These are phyloP conservation scores for Melangyna quadrimaculata DNA, from an alignment of 2,888 invertebrate genomes.

Conservation along the genomic window DNA sequence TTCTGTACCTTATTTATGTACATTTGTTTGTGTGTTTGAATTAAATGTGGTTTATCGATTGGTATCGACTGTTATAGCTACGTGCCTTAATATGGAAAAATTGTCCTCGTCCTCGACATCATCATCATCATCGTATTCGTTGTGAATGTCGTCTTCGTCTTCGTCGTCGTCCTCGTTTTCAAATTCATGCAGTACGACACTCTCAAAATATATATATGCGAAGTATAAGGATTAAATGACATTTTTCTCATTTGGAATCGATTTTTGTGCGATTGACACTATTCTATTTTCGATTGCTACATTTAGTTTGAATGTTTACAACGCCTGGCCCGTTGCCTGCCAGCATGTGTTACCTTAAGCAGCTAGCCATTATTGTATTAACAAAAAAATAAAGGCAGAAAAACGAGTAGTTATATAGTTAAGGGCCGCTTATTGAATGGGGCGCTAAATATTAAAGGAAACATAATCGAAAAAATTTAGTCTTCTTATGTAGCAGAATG, in stretches of 20 bases:
- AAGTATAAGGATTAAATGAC: slow-evolving; percentile 61
- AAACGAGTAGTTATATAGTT: neutral
- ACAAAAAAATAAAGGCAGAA: neutral
- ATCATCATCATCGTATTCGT: slow-evolving; percentile 54
- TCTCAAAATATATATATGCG: neutral
- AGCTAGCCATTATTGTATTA: neutral
- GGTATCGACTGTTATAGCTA: slow-evolving; percentile 47
- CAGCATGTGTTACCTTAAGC: slow-evolving; percentile 22
- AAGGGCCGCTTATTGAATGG: neutral
- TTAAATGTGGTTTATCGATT: slow-evolving; percentile 64
- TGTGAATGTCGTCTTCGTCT: slow-evolving; percentile 21
- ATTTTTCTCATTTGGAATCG: slow-evolving; percentile 68
- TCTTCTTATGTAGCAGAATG: too few species aligned
- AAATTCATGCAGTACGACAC: slow-evolving; percentile 11
- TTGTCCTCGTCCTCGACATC: slow-evolving; percentile 55
- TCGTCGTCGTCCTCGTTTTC: slow-evolving; percentile 28
- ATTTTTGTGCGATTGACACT: slow-evolving; percentile 68
- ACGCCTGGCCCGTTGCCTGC: slow-evolving; percentile 9
- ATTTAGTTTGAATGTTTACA: slow-evolving; percentile 62
- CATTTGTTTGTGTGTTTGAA: slow-evolving; percentile 48
- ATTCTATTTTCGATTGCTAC: slow-evolving; percentile 54
- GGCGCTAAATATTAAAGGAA: neutral
- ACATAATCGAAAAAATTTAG: too few species aligned
- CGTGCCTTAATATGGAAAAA: slow-evolving; percentile 65
- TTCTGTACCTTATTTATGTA: neutral